Conservation (phyloP, 2,888 invertebrate genomes). For the Zaprionus lineosus region DNA sequence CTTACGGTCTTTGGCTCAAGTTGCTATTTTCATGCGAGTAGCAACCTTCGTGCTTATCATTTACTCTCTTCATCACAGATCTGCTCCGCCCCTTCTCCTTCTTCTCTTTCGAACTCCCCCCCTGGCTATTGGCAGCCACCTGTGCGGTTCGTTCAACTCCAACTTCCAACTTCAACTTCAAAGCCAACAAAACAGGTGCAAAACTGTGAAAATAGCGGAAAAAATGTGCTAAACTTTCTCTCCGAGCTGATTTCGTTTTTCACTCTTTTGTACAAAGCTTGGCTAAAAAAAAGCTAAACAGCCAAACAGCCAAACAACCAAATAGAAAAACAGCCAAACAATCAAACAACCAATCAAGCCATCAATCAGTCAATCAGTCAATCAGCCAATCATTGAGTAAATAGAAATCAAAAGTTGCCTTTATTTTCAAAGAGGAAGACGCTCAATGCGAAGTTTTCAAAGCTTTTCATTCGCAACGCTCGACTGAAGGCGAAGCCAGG, state of each 20-base stretch:
- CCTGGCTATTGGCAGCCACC: constrained; percentile 19
- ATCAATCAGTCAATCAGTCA: constrained; percentile 16
- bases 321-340: neutral
- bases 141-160: constrained; percentile 37
- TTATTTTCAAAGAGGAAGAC: constrained; percentile 20
- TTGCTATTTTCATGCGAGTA: no score
- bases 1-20: no score
- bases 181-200: constrained; percentile 43
- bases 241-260: constrained; percentile 45
- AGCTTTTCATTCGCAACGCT: constrained; percentile 46
- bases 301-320: no score
- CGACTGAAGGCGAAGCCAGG: constrained; percentile 36
- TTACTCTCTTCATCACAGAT: neutral
- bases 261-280: constrained; percentile 23
- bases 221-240: constrained; percentile 65
- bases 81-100: neutral
- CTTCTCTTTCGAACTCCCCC: neutral
- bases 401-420: constrained; percentile 51
- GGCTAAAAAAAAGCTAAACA: neutral
- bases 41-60: neutral
- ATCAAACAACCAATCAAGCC: constrained; percentile 32
- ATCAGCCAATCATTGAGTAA: constrained; percentile 28
- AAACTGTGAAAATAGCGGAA: constrained; percentile 23
- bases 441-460: constrained; percentile 5
- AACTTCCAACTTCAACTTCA: constrained; percentile 3